These are phyloP conservation scores for Passer domesticus DNA, from an alignment of 2,113 vertebrate species.

Conservation along the genomic window DNA sequence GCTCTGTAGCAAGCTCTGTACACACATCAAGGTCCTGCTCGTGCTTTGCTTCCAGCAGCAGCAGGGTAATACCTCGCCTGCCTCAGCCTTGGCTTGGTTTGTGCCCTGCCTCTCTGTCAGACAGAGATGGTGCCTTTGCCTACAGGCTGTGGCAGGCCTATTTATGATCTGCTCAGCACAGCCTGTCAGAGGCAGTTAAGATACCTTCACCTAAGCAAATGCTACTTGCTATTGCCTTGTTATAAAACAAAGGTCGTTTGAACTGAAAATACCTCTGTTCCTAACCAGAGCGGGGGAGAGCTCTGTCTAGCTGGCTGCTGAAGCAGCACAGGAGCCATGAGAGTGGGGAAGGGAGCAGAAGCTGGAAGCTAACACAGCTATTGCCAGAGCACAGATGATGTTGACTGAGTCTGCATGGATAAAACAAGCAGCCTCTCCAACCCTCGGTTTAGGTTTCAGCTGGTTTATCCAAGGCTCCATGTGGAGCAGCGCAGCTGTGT, in stretches of 20 bases:
- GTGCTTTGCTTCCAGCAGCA: neutral
- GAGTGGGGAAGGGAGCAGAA: neutral
- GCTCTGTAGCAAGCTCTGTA: neutral
- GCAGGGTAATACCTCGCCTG: neutral
- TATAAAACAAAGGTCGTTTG: constrained; percentile 32
- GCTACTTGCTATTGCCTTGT: neutral
- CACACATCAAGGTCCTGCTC: fast-evolving
- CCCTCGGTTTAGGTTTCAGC: neutral
- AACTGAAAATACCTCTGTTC: constrained; percentile 4
- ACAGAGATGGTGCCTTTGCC: neutral
- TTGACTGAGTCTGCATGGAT: neutral
- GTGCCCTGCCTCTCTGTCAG: neutral
- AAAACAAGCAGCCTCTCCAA: neutral
- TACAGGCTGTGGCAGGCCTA: neutral
- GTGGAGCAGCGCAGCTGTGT: neutral
- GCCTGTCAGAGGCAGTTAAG: constrained; percentile 42
- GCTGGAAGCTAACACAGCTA: neutral
- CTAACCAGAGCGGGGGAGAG: neutral
- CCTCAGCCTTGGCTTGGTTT: neutral
- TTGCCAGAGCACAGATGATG: neutral
- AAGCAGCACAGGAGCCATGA: neutral
- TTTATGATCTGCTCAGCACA: constrained; percentile 19
- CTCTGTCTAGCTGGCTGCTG: neutral
- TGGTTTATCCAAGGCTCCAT: neutral
- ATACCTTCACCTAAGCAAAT: constrained; percentile 4